Evolutionary conservation across 2,113 vertebrate genomes (phyloP), one percentile per base, ranked within the genome.

Genomic region (Nansenia antarctica): DNA sequence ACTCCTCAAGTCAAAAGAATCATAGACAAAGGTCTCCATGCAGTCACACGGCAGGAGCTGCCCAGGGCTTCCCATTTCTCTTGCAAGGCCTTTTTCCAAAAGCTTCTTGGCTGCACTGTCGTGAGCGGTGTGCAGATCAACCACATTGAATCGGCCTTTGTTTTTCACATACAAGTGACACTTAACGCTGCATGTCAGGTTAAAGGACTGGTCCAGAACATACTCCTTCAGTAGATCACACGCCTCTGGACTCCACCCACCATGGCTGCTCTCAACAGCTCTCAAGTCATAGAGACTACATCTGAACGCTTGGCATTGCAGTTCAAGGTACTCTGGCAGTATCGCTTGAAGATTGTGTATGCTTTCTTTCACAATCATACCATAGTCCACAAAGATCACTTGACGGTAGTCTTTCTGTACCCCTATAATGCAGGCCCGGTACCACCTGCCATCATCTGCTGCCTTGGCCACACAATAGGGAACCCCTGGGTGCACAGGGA

Each of bases 241-340:
- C 0, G 69, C 72, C 61, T 91, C 66, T 20, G 52, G 73, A 81
- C 81, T 91, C 90, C 92, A 94, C 1, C 35, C 63, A 14, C 66
- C 12, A 22, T 54, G 67, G 49, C 49, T 31, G 9, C 6, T 39
- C 55, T 75, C 86, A 45, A 65, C 49, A 1, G 92, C 84, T 67
- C 91, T 81, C 27, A 90, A 66, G 30, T 87, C 74, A 69, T 85
- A 92, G 73, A 96, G 87, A 27, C 85, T 88, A 77, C 96, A 98
- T 62, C 84, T 88, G 82, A 98, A 95, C 3, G 95, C 94, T 64
- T 96, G 95, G 54, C 66, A 65, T 85, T 96, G 93, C 52, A 96
- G 85, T 64, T 65, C 5, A 22, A 92, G 49, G 73, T 92, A 94
- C 67, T 89, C 82, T 68, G 94, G 92, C 64, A 85, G 55, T 76